Evolutionary conservation across 1,140 invertebrate genomes (phyloP).

Genomic region (Aphelinus certus): DNA sequence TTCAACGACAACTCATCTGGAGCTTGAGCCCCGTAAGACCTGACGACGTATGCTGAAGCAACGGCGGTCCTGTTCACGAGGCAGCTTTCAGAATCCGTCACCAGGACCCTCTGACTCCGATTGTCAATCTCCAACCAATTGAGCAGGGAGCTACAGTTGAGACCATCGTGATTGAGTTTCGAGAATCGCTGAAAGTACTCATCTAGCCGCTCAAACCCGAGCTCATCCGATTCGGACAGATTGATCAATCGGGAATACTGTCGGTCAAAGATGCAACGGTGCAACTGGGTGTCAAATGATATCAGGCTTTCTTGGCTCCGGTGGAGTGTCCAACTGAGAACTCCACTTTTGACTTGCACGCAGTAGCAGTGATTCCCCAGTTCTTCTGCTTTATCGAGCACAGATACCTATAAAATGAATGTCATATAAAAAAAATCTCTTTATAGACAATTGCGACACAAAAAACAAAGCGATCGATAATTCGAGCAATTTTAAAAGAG

Average conservation of each 20-base stretch:
- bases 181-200: constrained; percentile 87
- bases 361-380: no score
- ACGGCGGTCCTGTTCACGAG: constrained; percentile 98
- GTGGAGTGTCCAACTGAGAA: constrained; percentile 82
- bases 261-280: constrained; percentile 94
- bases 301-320: constrained; percentile 88
- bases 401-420: no score
- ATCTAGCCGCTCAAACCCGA: constrained; percentile 64
- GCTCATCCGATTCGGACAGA: constrained; percentile 69
- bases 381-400: no score
- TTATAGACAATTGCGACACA: no score
- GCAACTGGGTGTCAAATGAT: constrained; percentile 90
- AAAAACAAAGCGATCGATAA: no score
- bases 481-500: no score
- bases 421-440: no score
- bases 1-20: constrained; percentile 82
- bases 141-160: constrained; percentile 95
- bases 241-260: constrained; percentile 79
- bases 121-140: constrained; percentile 95
- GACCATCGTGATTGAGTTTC: constrained; percentile 86
- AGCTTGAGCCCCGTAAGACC: constrained; percentile 89
- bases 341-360: constrained; percentile 76
- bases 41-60: constrained; percentile 93
- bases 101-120: constrained; percentile 72
- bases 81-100: constrained; percentile 84